Base-by-base conservation (phyloP, 1,140 invertebrate species). In the Phocides pigmalion region DNA sequence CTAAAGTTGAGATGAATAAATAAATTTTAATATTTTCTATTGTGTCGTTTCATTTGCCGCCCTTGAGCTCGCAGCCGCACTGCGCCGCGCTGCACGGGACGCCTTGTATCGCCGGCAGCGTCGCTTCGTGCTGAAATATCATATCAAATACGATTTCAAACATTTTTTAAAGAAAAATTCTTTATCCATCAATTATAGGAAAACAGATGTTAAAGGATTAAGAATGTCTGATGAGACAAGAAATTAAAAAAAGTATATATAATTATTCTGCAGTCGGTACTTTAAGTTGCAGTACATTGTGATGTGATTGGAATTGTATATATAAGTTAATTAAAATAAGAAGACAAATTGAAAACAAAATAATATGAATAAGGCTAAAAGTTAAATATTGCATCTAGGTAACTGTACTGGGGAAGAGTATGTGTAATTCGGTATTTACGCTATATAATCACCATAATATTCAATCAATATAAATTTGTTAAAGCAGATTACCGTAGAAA, bases 21-120 rank as follows among this genome's bases (percentile, higher is more conserved):
- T 70, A 67, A 77, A n/a, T n/a, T 75, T 74, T 79, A 73, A 74
- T 81, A 82, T 84, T 88, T 86, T 84, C 56, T 79, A 83, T 49
- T 51, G 5, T 14, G 12, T 70, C 9, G 75, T 86, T 84, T 87
- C 35, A 85, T 79, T 87, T 73, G 0, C 8, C 22, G 28, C 58
- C 35, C 54, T 74, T 74, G 9, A 64, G 17, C 8, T 69, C 71
- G 64, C 76, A 82, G 37, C 54, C 53, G 28, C 72, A 81, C 16
- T 32, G 3, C 8, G 62, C 37, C 0, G 25, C 67, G 16, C 53
- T 44, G 58, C 76, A 75, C 3, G 72, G 72, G 8, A 51, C n/a
- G 0, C 15, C 6, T 1, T 14, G 17, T 6, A 51, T 51, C 8
- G 49, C 61, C 4, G 76, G 74, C 22, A 81, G 63, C 1, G 49